Evolutionary conservation across 2,113 vertebrate species (phyloP), one percentile per base, ranked within the genome.

Genomic region (Gnathonemus longibarbis): DNA sequence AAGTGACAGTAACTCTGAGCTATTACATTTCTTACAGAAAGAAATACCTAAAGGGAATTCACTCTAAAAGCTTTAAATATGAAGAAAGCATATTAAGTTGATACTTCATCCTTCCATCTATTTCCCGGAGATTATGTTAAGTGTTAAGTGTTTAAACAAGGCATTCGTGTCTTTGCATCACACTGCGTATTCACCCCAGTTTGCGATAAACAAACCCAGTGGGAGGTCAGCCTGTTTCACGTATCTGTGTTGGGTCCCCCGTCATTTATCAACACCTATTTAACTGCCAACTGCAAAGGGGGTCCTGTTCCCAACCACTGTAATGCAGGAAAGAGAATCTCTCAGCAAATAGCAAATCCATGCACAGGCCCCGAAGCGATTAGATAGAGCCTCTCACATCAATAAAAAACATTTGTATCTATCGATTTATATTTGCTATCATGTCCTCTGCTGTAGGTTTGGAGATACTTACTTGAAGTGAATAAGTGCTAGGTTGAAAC

Each of bases 341-440:
- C 13, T 56, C 15, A 1, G 45, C 85, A 48, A 87, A 53, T 35
- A 53, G 85, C 85, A 56, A 87, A 87, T 87, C 85, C 85, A 17
- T 53, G 85, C 48, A 35, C 48, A 53, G 11, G 45, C 27, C 85
- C 85, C 52, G 85, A 87, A 35, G 85, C 85, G 27, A 87, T 87
- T 87, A 87, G 49, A 87, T 87, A 53, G n/a, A 53, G 85, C n/a
- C 85, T 87, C 50, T 31, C 24, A 56, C 85, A 87, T 87, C 85
- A 87, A 53, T 56, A 53, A 48, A 48, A 56, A 53, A 87, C 85
- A 87, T 87, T 87, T 87, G 50, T 56, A 53, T 42, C 49, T 87
- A 87, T 87, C 15, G 85, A 87, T 87, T 87, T 35, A 87, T 50
- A 87, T 87, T 87, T 87, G 27, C 49, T 53, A 87, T 49, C 85